Evolutionary conservation across 2,113 vertebrate species (phyloP), one percentile per base, ranked within the genome.

Genomic region (Phoenicopterus ruber): DNA sequence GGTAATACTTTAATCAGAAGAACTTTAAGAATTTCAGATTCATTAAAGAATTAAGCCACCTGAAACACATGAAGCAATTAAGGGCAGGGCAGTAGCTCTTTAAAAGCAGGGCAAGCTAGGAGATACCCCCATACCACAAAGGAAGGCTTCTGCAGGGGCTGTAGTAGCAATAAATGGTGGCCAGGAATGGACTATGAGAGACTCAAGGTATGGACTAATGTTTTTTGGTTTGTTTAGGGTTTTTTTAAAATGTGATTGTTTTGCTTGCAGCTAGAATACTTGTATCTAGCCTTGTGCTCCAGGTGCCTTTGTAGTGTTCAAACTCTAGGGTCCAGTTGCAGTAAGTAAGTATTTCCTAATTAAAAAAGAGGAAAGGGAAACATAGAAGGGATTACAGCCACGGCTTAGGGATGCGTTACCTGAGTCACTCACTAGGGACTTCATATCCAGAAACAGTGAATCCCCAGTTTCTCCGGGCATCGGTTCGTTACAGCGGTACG

Each of bases 21-120:
- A 72, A 91, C 52, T 76, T 81, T 0, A 47, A 29, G 31, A 34
- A 54, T 82, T 89, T 47, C 31, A 47, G 47, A 29, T 67, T 58
- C 47, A 10, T 79, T 76, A 42, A 49, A 67, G 66, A 96, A 65
- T 87, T 65, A 91, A 93, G 71, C 38, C 58, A 82, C 59, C 74
- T 80, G 54, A 91, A 89, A 47, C 52, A 16, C 26, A 70, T 11
- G 11, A 95, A 77, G 50, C 22, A 65, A 34, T 11, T 61, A 52
- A 50, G 50, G 46, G 62, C 22, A 76, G 40, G 21, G 22, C 32
- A 34, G 40, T 3, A 90, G 71, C 66, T 76, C 66, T 77, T 91
- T 65, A 91, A 69, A 88, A 82, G 44, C 61, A 50, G 34, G 29
- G 26, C 58, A 85, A 65, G 34, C 6, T 40, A 2, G 6, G 16